A percentile compares a stretch with the other conserved stretches of the same genome.
Conservation (phyloP, 1,140 invertebrate genomes). For the Maniola jurtina region DNA sequence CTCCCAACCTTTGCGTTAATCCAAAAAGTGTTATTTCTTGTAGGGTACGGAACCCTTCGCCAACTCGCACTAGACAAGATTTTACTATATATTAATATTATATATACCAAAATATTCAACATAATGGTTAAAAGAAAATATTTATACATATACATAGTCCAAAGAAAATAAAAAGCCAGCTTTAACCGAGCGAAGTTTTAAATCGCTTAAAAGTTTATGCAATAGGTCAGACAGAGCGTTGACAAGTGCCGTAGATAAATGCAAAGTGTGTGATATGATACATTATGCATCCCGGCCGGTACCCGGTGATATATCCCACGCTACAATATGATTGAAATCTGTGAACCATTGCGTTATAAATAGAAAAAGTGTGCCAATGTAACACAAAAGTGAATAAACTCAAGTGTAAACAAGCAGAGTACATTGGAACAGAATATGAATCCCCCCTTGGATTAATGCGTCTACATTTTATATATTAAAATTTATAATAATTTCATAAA, state of each 20-base stretch:
- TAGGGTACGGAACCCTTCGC: no score
- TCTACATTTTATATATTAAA: neutral
- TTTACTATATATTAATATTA: no score
- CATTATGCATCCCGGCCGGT: slow-evolving; percentile 10
- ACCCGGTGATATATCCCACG: slow-evolving; percentile 7
- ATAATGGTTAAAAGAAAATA: no score
- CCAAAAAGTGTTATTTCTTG: no score
- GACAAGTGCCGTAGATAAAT: slow-evolving; percentile 7
- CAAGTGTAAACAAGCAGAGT: neutral
- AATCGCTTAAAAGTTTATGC: neutral
- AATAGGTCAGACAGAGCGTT: neutral
- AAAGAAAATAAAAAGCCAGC: no score
- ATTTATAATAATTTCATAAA: no score
- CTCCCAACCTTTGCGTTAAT: no score
- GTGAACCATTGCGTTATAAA: slow-evolving; percentile 9
- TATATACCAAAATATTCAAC: no score
- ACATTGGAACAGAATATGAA: neutral
- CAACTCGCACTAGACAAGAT: no score
- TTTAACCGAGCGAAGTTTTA: neutral
- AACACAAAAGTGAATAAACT: slow-evolving; percentile 6
- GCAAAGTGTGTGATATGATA: neutral
- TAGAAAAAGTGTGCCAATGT: slow-evolving; percentile 11
- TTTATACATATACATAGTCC: no score
- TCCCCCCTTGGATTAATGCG: neutral
- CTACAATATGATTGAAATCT: neutral